These are phyloP conservation scores for Empis livida DNA, from an alignment of 2,888 invertebrate species.

Conservation along the genomic window DNA sequence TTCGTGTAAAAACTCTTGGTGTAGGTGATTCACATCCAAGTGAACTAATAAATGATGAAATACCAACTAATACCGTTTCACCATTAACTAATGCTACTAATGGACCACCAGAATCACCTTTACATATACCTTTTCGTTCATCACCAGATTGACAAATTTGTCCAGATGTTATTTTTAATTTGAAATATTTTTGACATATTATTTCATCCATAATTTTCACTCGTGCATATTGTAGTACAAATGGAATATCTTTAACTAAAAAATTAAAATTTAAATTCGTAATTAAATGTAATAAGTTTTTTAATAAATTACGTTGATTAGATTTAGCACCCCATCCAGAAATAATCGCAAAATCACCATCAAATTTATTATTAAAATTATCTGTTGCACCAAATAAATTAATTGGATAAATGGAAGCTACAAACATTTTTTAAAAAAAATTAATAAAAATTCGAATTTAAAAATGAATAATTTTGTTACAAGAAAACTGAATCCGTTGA, in stretches of 20 bases:
- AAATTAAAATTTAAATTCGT: neutral
- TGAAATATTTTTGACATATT: slow-evolving; percentile 28
- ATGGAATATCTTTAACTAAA: slow-evolving; percentile 14
- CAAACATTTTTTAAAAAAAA: too few relatives aligned
- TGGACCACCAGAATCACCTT: neutral
- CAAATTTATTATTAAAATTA: neutral
- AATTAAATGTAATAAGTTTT: neutral
- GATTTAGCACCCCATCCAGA: neutral
- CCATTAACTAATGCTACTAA: slow-evolving; percentile 18
- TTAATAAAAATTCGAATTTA: neutral
- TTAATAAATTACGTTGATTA: neutral
- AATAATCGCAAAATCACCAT: neutral
- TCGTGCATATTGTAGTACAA: slow-evolving; percentile 21
- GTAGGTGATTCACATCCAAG: slow-evolving; percentile 27
- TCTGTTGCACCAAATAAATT: neutral
- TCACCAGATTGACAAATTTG: slow-evolving; percentile 12
- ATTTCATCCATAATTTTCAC: slow-evolving; percentile 22
- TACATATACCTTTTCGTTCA: neutral
- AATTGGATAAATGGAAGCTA: neutral
- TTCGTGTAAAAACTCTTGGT: slow-evolving; percentile 30
- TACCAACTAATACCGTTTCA: slow-evolving; percentile 21
- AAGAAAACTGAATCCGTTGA: neutral
- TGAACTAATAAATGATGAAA: slow-evolving; percentile 26
- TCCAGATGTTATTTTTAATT: slow-evolving; percentile 19
- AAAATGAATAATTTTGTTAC: neutral